Evolutionary conservation across 1,140 invertebrate genomes (phyloP), one percentile per base, ranked within the genome.

Genomic region (Lanistes nyassanus): DNA sequence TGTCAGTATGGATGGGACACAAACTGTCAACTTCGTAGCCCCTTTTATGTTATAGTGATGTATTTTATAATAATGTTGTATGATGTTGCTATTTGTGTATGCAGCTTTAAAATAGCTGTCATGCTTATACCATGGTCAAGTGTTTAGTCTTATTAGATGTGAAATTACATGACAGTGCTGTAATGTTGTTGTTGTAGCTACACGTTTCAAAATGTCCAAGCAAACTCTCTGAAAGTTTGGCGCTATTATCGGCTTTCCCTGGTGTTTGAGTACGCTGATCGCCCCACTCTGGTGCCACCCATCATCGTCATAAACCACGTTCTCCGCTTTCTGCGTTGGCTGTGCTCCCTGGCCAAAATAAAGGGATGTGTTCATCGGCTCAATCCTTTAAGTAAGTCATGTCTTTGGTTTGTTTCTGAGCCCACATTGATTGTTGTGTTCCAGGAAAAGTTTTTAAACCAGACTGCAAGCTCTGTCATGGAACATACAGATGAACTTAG

Each of bases 281-380:
- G 88, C 65, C 90, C 90, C 0, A 76, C 83, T 0, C 81, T 91
- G 19, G 85, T 89, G 23, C 88, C 89, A 39, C 90, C 90, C 34
- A 79, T 91, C 51, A 88, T 90, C 47, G 80, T 90, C 5, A 26
- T 90, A 11, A 85, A 81, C 72, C 86, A 89, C 68, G 29, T 86
- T 19, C 83, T 78, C 47, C 79, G 84, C 3, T 42, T 76, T 5
- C 26, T 81, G 26, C 80, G 79, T 37, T 83, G 58, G 42, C 16
- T 81, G 5, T 26, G 81, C 3, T 51, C 73, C 23, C 64, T 65
- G 16, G 58, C 51, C n/a, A n/a, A n/a, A 29, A 71, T 67, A 37
- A 37, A 34, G 26, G 71, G 2, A 3, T 62, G 42, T 31, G 79
- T 47, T 47, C 2, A 76, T 47, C 75, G 76, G 65, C 76, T 76